Evolutionary conservation across 2,888 invertebrate genomes (phyloP).

Genomic region (Loripinus fragilis): DNA sequence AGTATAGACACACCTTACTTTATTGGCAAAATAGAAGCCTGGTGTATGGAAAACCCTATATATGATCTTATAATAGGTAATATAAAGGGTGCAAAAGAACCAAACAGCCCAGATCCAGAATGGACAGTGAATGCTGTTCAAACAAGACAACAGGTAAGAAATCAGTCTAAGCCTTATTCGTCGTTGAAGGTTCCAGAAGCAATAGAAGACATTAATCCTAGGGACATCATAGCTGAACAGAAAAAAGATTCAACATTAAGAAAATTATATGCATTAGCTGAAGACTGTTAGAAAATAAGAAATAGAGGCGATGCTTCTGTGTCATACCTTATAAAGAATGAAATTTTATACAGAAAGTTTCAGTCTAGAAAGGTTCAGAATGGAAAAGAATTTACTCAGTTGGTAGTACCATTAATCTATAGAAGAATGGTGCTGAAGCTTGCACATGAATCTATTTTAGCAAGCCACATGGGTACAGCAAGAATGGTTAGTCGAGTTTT

Average conservation of each 20-base stretch:
- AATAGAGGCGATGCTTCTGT: background rate
- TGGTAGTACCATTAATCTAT: background rate
- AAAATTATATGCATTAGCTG: too few relatives aligned
- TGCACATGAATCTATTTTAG: background rate
- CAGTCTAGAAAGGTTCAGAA: too few relatives aligned
- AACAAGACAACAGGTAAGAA: conserved; percentile 9
- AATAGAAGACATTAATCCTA: too few relatives aligned
- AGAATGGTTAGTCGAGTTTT: too few relatives aligned
- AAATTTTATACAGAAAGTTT: too few relatives aligned
- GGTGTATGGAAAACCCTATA: conserved; percentile 16
- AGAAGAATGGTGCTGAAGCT: background rate
- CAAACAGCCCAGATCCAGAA: background rate
- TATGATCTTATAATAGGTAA: conserved; percentile 17
- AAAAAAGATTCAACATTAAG: too few relatives aligned
- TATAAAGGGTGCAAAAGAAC: background rate
- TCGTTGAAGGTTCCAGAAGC: too few relatives aligned
- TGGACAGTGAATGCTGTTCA: background rate
- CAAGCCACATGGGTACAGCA: too few relatives aligned
- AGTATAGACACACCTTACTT: background rate
- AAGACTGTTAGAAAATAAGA: too few relatives aligned
- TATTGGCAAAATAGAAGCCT: background rate
- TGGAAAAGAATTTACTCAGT: background rate
- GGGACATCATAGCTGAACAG: too few relatives aligned
- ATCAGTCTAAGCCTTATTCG: too few relatives aligned
- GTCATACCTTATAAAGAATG: too few relatives aligned